Percentiles rank a stretch among this genome's conserved stretches.
Evolutionary conservation across 2,797 vertebrate genomes (phyloP).

Genomic region (Eidolon dupreanum): DNA sequence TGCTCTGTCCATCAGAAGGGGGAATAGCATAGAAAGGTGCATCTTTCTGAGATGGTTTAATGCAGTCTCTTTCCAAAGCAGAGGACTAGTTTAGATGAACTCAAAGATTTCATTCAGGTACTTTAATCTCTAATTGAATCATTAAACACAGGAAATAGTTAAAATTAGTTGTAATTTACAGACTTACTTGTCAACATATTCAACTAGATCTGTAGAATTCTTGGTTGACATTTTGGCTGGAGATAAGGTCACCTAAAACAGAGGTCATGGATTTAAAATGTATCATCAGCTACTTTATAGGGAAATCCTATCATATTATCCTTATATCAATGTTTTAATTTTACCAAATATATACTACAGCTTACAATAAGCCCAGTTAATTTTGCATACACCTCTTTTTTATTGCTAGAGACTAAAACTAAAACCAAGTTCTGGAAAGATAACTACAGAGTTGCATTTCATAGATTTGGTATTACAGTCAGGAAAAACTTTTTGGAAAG

Average conservation of each 20-base stretch:
- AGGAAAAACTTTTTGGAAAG: slow-evolving; percentile 26
- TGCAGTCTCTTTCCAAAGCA: not conserved
- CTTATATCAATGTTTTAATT: slow-evolving; percentile 35
- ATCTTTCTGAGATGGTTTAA: not conserved
- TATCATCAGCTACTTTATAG: not conserved
- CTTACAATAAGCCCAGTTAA: not conserved
- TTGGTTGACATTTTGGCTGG: slow-evolving; percentile 79
- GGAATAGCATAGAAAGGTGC: not conserved
- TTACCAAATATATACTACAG: not conserved
- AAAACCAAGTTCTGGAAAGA: slow-evolving; percentile 11
- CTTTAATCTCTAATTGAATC: not conserved
- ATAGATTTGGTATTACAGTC: not conserved
- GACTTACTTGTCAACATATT: slow-evolving; percentile 82
- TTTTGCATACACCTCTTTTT: not conserved
- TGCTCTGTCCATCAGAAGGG: not conserved
- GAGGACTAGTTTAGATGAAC: not conserved
- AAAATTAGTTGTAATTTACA: slow-evolving; percentile 33
- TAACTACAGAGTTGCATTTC: not conserved
- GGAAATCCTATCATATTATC: slow-evolving; percentile 12
- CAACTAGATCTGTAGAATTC: slow-evolving; percentile 75
- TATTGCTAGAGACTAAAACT: not conserved
- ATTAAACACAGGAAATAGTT: not conserved
- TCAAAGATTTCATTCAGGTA: not conserved
- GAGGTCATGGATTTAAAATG: slow-evolving; percentile 61
- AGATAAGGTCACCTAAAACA: slow-evolving; percentile 78